Conservation (phyloP, 1,140 invertebrate genomes). For the Drosophila azteca region DNA sequence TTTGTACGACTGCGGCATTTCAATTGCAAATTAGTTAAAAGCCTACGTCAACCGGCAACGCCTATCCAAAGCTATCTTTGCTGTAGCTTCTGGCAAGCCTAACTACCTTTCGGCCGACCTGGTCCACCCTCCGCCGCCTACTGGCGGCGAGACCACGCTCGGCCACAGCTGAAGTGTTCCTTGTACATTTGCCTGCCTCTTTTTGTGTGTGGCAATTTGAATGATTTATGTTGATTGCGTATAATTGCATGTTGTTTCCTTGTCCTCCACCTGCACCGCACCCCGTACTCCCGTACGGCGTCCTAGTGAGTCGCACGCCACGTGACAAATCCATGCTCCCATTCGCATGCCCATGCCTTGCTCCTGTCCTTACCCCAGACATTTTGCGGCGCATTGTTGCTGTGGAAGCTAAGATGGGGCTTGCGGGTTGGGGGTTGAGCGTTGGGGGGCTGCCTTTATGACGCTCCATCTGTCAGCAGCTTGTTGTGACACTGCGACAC, state of each 20-base stretch:
- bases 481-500: conserved; percentile 55
- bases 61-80: neutral
- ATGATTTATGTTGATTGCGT: conserved; percentile 81
- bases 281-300: conserved; percentile 9
- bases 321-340: conserved; percentile 36
- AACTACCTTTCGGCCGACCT: too few relatives aligned
- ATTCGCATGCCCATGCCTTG: neutral
- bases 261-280: conserved; percentile 28
- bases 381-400: conserved; percentile 66
- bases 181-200: neutral
- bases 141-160: neutral
- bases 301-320: conserved; percentile 30
- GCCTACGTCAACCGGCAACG: conserved; percentile 23
- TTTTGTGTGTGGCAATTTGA: conserved; percentile 64
- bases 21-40: conserved; percentile 75
- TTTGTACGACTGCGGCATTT: conserved; percentile 62
- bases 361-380: conserved; percentile 57
- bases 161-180: conserved; percentile 12
- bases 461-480: conserved; percentile 77
- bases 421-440: too few relatives aligned
- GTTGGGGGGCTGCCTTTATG: conserved; percentile 61
- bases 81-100: too few relatives aligned
- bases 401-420: neutral
- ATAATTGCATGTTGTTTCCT: conserved; percentile 77
- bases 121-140: too few relatives aligned